Evolutionary conservation across 2,888 invertebrate species (phyloP).

Genomic region (Urechis unicinctus): DNA sequence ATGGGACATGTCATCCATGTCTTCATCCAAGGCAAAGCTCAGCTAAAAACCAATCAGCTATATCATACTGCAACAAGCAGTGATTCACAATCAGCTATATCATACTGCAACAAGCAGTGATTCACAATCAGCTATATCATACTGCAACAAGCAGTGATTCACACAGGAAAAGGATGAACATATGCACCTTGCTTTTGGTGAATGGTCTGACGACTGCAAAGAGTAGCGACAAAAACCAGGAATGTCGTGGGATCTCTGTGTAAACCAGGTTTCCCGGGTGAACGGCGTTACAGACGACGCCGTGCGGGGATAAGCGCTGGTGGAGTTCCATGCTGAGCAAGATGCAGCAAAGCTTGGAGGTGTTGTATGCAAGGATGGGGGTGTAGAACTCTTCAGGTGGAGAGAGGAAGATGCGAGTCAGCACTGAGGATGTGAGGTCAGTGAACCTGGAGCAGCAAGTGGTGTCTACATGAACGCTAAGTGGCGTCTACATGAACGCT

Average conservation of each 20-base stretch:
- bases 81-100: neutral
- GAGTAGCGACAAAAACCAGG: slow-evolving; percentile 75
- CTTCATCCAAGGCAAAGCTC: too few species aligned
- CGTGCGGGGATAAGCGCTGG: slow-evolving; percentile 27
- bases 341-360: slow-evolving; percentile 78
- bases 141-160: neutral
- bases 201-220: slow-evolving; percentile 83
- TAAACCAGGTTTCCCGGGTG: slow-evolving; percentile 70
- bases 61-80: too few species aligned
- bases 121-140: neutral
- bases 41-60: too few species aligned
- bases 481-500: too few species aligned
- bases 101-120: neutral
- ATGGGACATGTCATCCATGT: too few species aligned
- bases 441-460: slow-evolving; percentile 31
- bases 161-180: too few species aligned
- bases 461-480: too few species aligned
- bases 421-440: slow-evolving; percentile 39
- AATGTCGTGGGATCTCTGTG: slow-evolving; percentile 68
- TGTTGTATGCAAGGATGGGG: slow-evolving; percentile 81
- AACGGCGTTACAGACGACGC: slow-evolving; percentile 31
- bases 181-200: slow-evolving; percentile 85
- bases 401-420: slow-evolving; percentile 57
- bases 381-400: slow-evolving; percentile 65
- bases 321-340: slow-evolving; percentile 75